A percentile compares a stretch with the other conserved stretches of the same genome.
Conservation (phyloP, 1,140 invertebrate species). For the Grapholita molesta region DNA sequence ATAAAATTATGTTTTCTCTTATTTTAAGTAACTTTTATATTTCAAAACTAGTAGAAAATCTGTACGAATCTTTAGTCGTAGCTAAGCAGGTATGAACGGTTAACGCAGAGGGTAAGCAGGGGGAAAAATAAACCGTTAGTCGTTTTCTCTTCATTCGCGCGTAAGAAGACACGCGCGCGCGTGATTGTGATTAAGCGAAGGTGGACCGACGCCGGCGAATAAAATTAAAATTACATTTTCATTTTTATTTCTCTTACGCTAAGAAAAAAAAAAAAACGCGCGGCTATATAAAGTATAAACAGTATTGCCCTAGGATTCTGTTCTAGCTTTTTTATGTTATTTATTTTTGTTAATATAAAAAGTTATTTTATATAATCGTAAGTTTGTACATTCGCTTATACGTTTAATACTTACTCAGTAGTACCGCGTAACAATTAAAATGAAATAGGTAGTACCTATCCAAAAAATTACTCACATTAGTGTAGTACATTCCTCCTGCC, state of each 20-base stretch:
- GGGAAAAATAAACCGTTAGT: conserved; percentile 50
- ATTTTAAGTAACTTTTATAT: no score
- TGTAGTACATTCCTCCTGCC: no score
- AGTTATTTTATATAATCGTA: no score
- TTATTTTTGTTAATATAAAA: conserved; percentile 14
- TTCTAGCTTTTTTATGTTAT: conserved; percentile 10
- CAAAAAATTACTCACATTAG: no score
- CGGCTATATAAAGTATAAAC: conserved; percentile 21
- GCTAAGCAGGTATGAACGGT: conserved; percentile 33
- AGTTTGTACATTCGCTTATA: no score
- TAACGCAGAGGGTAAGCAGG: conserved; percentile 34
- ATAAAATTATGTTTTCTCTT: no score
- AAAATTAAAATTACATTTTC: conserved; percentile 67
- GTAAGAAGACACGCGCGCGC: conserved; percentile 27
- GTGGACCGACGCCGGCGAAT: conserved; percentile 44
- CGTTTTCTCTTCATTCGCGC: conserved; percentile 44
- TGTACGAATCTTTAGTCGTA: no score
- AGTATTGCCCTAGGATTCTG: not conserved
- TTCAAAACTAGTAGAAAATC: no score
- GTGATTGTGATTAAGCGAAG: conserved; percentile 63
- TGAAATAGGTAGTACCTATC: no score
- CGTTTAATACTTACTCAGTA: no score
- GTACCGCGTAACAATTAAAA: no score
- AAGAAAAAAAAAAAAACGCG: conserved; percentile 19
- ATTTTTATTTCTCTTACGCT: conserved; percentile 39